A percentile compares a stretch with the other conserved stretches of the same genome.
These are phyloP conservation scores for Caenorhabditis sinica DNA, from an alignment of 2,888 invertebrate genomes.

Conservation along the genomic window DNA sequence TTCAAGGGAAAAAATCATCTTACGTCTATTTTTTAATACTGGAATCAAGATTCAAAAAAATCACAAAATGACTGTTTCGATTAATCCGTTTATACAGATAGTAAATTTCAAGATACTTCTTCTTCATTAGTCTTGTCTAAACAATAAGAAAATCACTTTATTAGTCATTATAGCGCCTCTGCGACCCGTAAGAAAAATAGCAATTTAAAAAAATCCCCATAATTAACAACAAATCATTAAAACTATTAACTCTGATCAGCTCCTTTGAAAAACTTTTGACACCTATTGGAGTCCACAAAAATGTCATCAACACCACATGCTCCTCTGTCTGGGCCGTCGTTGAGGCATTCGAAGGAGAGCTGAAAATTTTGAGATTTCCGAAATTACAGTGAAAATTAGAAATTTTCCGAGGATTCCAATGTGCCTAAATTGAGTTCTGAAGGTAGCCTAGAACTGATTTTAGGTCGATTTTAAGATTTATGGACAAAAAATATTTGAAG, in stretches of 20 bases:
- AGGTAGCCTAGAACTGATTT: not conserved
- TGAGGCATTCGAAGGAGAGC: constrained; percentile 81
- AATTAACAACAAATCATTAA: not conserved
- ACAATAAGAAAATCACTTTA: not conserved
- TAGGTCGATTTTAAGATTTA: not conserved
- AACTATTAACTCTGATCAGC: constrained; percentile 43
- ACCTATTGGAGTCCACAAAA: constrained; percentile 70
- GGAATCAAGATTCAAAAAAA: too few relatives aligned
- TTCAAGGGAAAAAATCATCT: too few relatives aligned
- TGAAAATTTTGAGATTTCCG: constrained; percentile 52
- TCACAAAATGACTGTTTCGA: too few relatives aligned
- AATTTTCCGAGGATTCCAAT: not conserved
- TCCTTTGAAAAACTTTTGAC: constrained; percentile 69
- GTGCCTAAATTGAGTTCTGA: too few relatives aligned
- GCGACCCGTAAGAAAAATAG: not conserved
- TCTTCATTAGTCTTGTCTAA: too few relatives aligned
- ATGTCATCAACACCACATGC: constrained; percentile 81
- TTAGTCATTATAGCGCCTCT: not conserved
- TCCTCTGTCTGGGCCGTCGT: constrained; percentile 76
- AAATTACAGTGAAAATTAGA: not conserved
- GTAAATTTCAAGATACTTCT: too few relatives aligned
- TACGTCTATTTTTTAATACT: too few relatives aligned
- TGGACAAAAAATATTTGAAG: not conserved
- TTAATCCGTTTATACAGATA: too few relatives aligned
- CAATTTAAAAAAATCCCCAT: not conserved